Conservation (phyloP, 2,113 vertebrate genomes). For the Plecturocebus donacophilus region DNA sequence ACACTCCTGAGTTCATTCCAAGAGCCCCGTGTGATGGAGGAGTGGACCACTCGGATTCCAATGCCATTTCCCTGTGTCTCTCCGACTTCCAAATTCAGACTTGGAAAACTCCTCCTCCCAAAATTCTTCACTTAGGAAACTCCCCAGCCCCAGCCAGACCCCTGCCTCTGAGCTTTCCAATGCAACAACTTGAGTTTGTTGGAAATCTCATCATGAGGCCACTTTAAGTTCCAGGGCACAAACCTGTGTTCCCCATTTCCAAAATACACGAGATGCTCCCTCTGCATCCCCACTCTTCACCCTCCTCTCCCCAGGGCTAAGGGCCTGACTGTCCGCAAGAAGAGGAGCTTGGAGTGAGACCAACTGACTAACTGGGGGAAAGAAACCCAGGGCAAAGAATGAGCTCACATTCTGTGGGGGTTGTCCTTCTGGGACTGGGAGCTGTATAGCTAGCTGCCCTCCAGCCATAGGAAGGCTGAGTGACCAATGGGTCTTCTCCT, state of each 20-base stretch:
- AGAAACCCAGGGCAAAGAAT: not conserved
- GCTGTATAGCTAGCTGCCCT: not conserved
- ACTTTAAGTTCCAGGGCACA: not conserved
- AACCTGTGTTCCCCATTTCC: not conserved
- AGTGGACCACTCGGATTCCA: not conserved
- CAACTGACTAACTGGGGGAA: not conserved
- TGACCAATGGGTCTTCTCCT: not conserved
- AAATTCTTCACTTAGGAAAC: not conserved
- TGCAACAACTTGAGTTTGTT: no score
- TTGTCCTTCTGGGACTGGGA: not conserved
- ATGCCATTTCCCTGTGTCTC: not conserved
- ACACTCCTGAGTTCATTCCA: not conserved
- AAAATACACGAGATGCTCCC: not conserved
- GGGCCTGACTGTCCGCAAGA: not conserved
- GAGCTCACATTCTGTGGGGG: no score
- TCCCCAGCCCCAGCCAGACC: not conserved
- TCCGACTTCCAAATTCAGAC: not conserved
- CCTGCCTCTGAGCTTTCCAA: not conserved
- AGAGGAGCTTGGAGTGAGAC: not conserved
- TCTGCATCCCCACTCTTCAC: not conserved
- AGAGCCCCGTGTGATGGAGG: not conserved
- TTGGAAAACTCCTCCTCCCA: not conserved
- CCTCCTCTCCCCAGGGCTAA: not conserved
- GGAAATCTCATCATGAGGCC: fast-evolving
- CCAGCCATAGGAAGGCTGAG: not conserved